Evolutionary conservation across 2,797 vertebrate genomes (phyloP).

Genomic region (Anolis apletophallus): DNA sequence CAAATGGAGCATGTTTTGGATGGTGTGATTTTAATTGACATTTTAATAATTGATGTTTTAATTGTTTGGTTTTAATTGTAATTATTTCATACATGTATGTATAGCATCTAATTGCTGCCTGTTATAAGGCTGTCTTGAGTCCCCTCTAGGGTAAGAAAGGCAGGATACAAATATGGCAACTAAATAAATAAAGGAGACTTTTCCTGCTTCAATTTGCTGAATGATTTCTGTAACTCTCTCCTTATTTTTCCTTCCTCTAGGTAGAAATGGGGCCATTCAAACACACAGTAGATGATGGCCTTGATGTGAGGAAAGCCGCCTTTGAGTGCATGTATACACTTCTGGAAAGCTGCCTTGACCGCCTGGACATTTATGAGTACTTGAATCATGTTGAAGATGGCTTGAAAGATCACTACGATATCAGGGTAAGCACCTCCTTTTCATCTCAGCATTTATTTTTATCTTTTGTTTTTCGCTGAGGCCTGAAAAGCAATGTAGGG

Average conservation of each 20-base stretch:
- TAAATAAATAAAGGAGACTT: neutral
- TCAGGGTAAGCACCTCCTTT: conserved; percentile 77
- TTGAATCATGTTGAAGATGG: conserved; percentile 94
- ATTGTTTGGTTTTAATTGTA: too few species aligned
- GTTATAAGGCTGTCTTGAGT: too few species aligned
- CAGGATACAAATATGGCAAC: too few species aligned
- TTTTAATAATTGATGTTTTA: too few species aligned
- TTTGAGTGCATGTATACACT: conserved; percentile 97
- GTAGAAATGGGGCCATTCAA: conserved; percentile 99
- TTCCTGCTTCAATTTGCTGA: neutral
- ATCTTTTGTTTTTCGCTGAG: fast-evolving
- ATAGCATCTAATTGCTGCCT: too few species aligned
- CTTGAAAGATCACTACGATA: conserved; percentile 93
- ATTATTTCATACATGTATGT: too few species aligned
- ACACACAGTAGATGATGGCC: conserved; percentile 93
- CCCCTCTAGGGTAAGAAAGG: too few species aligned
- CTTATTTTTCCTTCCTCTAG: conserved; percentile 67
- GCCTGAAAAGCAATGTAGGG: neutral
- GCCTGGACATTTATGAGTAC: conserved; percentile 90
- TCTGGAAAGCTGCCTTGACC: conserved; percentile 91
- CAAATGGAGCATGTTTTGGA: too few species aligned
- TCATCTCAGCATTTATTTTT: neutral
- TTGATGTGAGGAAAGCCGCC: conserved; percentile 93
- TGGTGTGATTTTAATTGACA: too few species aligned
- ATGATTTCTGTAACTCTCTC: neutral